These are phyloP conservation scores for Trididemnum miniatum DNA, from an alignment of 23 tunicate genomes.

Conservation along the genomic window DNA sequence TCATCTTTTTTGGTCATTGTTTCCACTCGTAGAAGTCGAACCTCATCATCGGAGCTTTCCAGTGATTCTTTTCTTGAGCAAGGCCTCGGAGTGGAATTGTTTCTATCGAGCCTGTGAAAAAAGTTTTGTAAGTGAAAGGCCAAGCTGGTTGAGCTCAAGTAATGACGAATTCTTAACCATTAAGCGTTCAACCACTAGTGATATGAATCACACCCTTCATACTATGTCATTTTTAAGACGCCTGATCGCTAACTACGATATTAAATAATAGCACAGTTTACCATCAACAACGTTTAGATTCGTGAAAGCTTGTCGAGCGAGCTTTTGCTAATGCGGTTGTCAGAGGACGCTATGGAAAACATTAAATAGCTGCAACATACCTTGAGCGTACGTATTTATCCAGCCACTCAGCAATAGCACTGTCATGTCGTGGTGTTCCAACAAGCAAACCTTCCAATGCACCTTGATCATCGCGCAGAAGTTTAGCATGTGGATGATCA, in stretches of 20 bases:
- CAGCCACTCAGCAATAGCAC: constrained; percentile 67
- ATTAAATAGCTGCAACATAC: constrained; percentile 20
- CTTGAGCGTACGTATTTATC: constrained; percentile 65
- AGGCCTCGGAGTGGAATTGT: constrained; percentile 6
- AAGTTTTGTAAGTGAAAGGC: too few species aligned
- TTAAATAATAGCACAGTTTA: too few species aligned
- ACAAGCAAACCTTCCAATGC: constrained; percentile 68
- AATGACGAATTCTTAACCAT: too few species aligned
- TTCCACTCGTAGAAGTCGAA: neutral
- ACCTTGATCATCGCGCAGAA: constrained; percentile 84
- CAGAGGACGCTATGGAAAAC: too few species aligned
- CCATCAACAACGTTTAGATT: too few species aligned
- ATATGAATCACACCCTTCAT: too few species aligned
- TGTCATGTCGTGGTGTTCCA: constrained; percentile 48
- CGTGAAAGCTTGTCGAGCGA: too few species aligned
- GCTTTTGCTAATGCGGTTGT: too few species aligned
- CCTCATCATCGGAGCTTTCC: constrained; percentile 62
- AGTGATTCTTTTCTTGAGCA: constrained; percentile 34
- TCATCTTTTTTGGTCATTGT: neutral
- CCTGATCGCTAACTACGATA: too few species aligned
- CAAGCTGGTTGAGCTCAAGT: too few species aligned
- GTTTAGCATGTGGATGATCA: constrained; percentile 71
- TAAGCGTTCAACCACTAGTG: too few species aligned
- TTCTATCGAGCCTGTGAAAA: constrained; percentile 58
- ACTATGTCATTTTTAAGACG: too few species aligned